phyloP scores from a whole-genome alignment of 2,797 vertebrate genomes.

The Cyclura pinguis region DNA sequence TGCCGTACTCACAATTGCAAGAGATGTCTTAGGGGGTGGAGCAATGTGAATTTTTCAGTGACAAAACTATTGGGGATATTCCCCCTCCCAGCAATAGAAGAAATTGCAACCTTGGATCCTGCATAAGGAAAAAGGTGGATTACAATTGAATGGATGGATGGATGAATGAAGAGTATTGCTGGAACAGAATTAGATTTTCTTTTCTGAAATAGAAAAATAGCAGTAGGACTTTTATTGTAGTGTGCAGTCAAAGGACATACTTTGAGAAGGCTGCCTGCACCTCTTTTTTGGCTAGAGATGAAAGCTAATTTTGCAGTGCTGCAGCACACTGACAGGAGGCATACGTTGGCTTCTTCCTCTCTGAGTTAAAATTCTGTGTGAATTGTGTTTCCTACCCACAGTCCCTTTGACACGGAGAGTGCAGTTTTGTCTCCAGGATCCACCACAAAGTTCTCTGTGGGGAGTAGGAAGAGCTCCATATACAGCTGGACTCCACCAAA shows the following conservation, averaged over 20 bases:
- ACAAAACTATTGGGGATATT: background rate
- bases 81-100: too few species aligned
- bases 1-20: background rate
- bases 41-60: background rate
- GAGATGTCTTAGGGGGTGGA: background rate
- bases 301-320: background rate
- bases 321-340: background rate
- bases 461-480: conserved; percentile 88
- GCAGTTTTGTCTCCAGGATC: conserved; percentile 85
- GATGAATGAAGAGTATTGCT: background rate
- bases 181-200: background rate
- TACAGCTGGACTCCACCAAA: conserved; percentile 93
- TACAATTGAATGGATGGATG: too few species aligned
- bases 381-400: conserved; percentile 56
- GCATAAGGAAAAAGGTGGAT: too few species aligned
- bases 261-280: background rate
- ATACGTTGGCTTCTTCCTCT: background rate
- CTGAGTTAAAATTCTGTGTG: background rate
- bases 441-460: conserved; percentile 83
- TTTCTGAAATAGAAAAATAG: background rate
- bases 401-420: conserved; percentile 82
- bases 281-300: background rate
- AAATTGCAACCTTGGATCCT: too few species aligned
- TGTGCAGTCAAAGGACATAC: background rate
- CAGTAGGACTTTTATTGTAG: background rate